Evolutionary conservation across 2,797 vertebrate genomes (phyloP), one percentile per base, ranked within the genome.

Genomic region (Phalloptychus januarius): DNA sequence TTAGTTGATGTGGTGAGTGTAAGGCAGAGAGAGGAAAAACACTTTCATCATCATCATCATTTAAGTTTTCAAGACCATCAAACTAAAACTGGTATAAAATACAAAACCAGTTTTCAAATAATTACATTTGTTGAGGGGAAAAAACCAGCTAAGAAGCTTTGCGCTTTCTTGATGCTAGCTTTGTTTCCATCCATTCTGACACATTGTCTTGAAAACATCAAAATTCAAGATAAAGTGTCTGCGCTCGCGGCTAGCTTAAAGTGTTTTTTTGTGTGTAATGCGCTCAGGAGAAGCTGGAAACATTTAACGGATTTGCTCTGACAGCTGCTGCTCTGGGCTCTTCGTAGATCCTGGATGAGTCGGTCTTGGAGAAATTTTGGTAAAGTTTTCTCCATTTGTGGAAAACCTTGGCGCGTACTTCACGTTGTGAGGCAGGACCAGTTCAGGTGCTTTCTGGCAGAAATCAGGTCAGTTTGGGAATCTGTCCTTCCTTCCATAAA

Each of bases 11-110:
- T 33, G 1, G 8, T 23, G 13, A 44, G 72, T 44, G 76, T 44
- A 74, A 72, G 42, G 72, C 45, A 40, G 20, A 67, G 31, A 77
- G 50, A 46, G 63, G 52, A 70, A 72, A 25, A 70, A 72, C 33
- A 48, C 7, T 42, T 63, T 36, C 2, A 8, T 67, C 25, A 28
- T 61, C 25, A 28, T 61, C 5, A 6, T 61, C 5, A 18, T 3
- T 23, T 20, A 65, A 25, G 23, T 25, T 23, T 38, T 38, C 38
- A 20, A 38, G 63, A 38, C 63, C 20, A 38, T 65, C 36, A 65
- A 65, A 23, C 8, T 36, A 8, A 20, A 18, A 18, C 8, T 65
- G 20, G 23, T 23, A 23, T 63, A 16, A 20, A 61, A 31, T 16
- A 61, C 56, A 33, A 61, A 61, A 61, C 4, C n/a, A 31, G 12